Base-by-base conservation (phyloP, 2,797 vertebrate genomes). In the Carapus acus region DNA sequence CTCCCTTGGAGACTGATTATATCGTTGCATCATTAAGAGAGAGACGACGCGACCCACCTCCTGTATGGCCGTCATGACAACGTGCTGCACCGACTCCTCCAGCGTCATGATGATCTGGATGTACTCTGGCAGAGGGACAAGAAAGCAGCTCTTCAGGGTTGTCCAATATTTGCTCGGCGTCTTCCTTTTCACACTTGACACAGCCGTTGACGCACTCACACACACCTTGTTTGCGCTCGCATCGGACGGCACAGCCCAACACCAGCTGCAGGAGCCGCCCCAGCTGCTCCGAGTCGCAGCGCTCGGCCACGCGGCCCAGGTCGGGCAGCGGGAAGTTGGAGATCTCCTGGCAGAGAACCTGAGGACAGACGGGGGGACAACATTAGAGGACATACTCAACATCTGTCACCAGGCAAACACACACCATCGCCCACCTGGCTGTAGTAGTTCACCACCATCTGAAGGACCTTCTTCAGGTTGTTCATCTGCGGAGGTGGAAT, bases 31-130 rank as follows among this genome's bases (percentile, higher is more conserved):
- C 14, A 33, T 33, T 33, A 15, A 36, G 1, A 36, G 34, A 4
- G 3, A 20, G 6, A 19, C 8, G 16, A 39, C 36, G 36, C 6
- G 19, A 75, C 84, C 83, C 65, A 97, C 96, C 91, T 98, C 96
- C 60, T 98, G 95, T 78, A 98, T 98, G 69, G 96, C 96, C 43
- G 94, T 93, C 96, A 98, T 98, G 49, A 99, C 94, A 68, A 97
- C 94, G 46, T 97, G 95, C 19, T 99, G 96, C 63, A 98, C 96
- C 52, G 96, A 96, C 59, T 99, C 96, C 69, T 98, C 96, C 67
- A 99, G 73, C n/a, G 93, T 98, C 96, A 98, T 98, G 79, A 99
- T 99, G 71, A 90, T 90, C 84, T 98, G 91, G 79, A 99, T 96
- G 74, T 99, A 94, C 31, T 96, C 96, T 99, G 77, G 5, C 19